These are phyloP conservation scores for Mobula birostris DNA, from an alignment of 2,113 vertebrate species.

Conservation along the genomic window DNA sequence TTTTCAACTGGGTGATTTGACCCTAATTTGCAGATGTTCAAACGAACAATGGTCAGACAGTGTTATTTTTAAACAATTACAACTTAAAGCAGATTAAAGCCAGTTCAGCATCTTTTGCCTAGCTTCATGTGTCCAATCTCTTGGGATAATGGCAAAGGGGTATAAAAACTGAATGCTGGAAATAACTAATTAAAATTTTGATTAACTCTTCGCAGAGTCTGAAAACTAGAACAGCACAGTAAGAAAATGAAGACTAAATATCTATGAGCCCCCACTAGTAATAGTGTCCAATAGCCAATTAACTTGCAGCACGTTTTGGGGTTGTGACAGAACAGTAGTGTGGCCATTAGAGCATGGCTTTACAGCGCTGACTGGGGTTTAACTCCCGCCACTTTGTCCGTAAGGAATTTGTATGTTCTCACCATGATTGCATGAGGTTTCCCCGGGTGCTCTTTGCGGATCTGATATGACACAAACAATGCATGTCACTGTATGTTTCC, in stretches of 20 bases:
- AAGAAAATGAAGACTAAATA: not conserved
- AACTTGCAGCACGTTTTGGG: too few species aligned
- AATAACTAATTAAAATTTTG: not conserved
- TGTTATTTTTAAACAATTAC: not conserved
- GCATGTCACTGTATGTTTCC: too few species aligned
- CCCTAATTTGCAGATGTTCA: not conserved
- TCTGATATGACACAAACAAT: too few species aligned
- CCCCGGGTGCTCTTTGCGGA: too few species aligned
- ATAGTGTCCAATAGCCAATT: too few species aligned
- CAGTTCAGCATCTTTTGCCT: not conserved
- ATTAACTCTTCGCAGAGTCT: not conserved
- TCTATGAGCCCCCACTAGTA: not conserved
- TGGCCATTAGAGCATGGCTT: too few species aligned
- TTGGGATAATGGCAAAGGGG: not conserved
- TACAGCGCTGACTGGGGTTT: too few species aligned
- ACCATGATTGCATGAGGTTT: too few species aligned
- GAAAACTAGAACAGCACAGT: not conserved
- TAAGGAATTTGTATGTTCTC: too few species aligned
- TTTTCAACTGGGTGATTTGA: not conserved
- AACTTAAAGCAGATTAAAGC: not conserved
- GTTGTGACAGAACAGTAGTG: too few species aligned
- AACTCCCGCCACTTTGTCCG: too few species aligned
- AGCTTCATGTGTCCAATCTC: not conserved
- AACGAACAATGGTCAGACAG: not conserved
- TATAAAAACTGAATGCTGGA: not conserved